phyloP scores from a whole-genome alignment of 1,140 invertebrate species.

The Tribolium madens region DNA sequence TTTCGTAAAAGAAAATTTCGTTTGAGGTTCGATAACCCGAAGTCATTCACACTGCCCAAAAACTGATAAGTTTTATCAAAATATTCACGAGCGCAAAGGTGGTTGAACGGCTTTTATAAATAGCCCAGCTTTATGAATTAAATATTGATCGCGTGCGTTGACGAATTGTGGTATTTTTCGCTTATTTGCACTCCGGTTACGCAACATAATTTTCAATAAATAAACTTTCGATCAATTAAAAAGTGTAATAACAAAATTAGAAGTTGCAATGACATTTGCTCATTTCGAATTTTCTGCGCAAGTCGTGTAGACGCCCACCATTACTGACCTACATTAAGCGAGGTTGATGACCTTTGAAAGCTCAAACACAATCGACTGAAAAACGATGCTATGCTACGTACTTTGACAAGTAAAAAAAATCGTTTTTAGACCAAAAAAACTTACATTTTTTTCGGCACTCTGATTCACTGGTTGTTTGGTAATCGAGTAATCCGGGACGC shows the following conservation, averaged over 20 bases:
- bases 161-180: neutral
- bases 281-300: slow-evolving; percentile 54
- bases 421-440: slow-evolving; percentile 15
- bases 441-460: slow-evolving; percentile 56
- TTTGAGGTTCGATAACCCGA: neutral
- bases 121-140: slow-evolving; percentile 31
- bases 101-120: slow-evolving; percentile 34
- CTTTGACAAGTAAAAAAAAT: slow-evolving; percentile 11
- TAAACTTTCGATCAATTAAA: slow-evolving; percentile 24
- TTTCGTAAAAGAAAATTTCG: no score
- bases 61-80: slow-evolving; percentile 36
- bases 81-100: slow-evolving; percentile 30
- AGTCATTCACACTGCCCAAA: slow-evolving; percentile 37
- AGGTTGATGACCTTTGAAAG: slow-evolving; percentile 60
- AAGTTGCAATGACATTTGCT: slow-evolving; percentile 55
- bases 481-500: neutral
- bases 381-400: slow-evolving; percentile 49
- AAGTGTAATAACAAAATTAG: slow-evolving; percentile 46
- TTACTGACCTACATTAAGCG: slow-evolving; percentile 65
- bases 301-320: slow-evolving; percentile 62
- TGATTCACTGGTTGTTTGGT: neutral
- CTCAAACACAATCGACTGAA: slow-evolving; percentile 57
- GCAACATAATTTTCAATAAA: neutral
- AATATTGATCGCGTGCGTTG: slow-evolving; percentile 7
- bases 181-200: slow-evolving; percentile 4